Conservation (phyloP, 2,797 vertebrate genomes). For the Pygocentrus nattereri region DNA sequence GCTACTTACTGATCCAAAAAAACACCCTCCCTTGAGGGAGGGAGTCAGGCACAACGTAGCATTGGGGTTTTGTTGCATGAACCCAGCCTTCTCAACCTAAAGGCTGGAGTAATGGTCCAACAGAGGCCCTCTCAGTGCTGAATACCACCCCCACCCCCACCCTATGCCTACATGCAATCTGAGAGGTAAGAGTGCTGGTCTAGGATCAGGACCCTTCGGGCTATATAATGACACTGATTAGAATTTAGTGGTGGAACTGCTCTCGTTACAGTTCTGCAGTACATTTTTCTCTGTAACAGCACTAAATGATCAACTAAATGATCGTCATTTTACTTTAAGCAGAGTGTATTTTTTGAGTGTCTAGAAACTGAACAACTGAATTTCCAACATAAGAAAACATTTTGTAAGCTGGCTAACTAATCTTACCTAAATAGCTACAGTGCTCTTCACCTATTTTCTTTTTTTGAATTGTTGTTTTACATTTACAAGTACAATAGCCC, state of each 20-base stretch:
- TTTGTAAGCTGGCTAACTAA: no score
- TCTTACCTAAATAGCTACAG: no score
- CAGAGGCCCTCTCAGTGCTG: constrained; percentile 25
- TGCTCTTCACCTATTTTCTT: no score
- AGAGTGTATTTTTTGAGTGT: no score
- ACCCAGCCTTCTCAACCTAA: constrained; percentile 33
- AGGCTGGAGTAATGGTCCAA: constrained; percentile 33
- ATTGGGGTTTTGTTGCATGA: constrained; percentile 46
- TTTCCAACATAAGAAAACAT: no score
- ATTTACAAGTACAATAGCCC: no score
- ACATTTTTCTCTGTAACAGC: neutral
- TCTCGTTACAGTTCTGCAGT: neutral
- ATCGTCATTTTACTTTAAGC: no score
- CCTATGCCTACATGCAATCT: neutral
- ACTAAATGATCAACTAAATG: no score
- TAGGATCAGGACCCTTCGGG: neutral
- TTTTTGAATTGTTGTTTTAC: no score
- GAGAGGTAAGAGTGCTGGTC: neutral
- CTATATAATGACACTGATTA: neutral
- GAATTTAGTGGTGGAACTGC: neutral
- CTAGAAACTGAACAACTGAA: no score
- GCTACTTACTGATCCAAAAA: constrained; percentile 59
- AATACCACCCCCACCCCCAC: constrained; percentile 37
- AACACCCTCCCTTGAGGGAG: constrained; percentile 54
- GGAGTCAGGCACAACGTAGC: constrained; percentile 24